A percentile compares a stretch with the other conserved stretches of the same genome.
phyloP scores from a whole-genome alignment of 37 sponge, comb jelly and placozoan genomes.

The Aplysina aerophoba region DNA sequence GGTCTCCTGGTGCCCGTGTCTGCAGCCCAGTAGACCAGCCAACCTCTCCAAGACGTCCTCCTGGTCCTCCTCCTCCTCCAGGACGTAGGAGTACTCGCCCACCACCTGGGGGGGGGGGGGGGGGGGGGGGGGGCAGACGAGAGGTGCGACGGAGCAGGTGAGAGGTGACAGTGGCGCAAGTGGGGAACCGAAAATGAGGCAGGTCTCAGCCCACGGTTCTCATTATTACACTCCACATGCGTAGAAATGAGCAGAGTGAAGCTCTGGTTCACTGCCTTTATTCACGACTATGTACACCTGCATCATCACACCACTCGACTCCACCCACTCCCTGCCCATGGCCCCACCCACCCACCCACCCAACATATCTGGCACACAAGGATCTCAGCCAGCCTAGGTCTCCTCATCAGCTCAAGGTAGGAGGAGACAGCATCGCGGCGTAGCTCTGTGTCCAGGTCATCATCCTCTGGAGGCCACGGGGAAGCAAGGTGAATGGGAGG shows the following conservation, averaged over 20 bases:
- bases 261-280: no score
- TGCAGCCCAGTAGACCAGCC: slow-evolving; percentile 45
- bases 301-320: not conserved
- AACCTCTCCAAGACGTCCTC: slow-evolving; percentile 69
- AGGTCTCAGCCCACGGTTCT: not conserved
- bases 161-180: not conserved
- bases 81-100: slow-evolving; percentile 73
- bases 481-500: no score
- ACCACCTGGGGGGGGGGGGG: slow-evolving; percentile 53
- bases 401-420: slow-evolving; percentile 66
- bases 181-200: no score
- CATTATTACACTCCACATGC: no score
- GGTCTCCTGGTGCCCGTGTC: slow-evolving; percentile 52
- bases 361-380: slow-evolving; percentile 79
- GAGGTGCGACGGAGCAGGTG: not conserved
- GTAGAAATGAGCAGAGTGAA: no score
- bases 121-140: not conserved
- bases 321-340: not conserved
- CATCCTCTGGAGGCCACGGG: slow-evolving; percentile 82
- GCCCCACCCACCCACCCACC: slow-evolving; percentile 40
- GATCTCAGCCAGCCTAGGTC: slow-evolving; percentile 75
- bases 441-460: slow-evolving; percentile 63
- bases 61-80: slow-evolving; percentile 54
- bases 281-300: no score
- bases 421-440: slow-evolving; percentile 67